Percentiles rank a stretch among this genome's conserved stretches.
Evolutionary conservation across 2,888 invertebrate species (phyloP).

Genomic region (Crematogaster levior): DNA sequence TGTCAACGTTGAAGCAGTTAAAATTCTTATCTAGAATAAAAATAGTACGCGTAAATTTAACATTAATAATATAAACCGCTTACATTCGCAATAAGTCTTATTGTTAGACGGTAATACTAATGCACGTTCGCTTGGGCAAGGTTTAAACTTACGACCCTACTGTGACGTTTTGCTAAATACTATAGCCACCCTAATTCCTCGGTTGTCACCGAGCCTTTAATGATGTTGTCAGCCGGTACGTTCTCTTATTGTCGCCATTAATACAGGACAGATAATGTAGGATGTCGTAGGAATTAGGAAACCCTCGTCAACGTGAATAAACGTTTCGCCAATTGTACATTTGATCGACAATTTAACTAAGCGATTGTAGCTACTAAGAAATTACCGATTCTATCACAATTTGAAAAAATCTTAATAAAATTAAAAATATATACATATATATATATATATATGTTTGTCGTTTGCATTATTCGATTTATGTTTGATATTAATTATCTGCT

Average conservation of each 20-base stretch:
- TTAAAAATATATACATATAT: no score
- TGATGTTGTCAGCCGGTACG: constrained; percentile 49
- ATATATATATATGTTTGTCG: background rate
- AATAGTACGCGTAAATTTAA: background rate
- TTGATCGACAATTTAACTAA: constrained; percentile 24
- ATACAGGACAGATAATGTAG: constrained; percentile 41
- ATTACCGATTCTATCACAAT: background rate
- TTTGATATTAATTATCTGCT: constrained; percentile 22
- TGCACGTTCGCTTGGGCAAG: constrained; percentile 2
- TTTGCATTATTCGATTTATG: background rate
- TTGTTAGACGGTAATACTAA: background rate
- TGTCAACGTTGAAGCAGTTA: background rate
- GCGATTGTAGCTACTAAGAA: background rate
- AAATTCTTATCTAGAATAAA: background rate
- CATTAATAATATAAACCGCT: background rate
- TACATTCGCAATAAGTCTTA: background rate
- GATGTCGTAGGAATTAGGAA: constrained; percentile 34
- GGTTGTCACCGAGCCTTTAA: constrained; percentile 59
- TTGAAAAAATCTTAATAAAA: background rate
- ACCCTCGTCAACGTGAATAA: constrained; percentile 8
- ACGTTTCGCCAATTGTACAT: constrained; percentile 19
- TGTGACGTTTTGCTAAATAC: constrained; percentile 57
- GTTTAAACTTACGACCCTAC: constrained; percentile 48
- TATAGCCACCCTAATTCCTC: constrained; percentile 50
- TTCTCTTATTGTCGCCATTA: constrained; percentile 55